phyloP scores from a whole-genome alignment of 92 coral and sea anemone species.

The Phymanthus crucifer region DNA sequence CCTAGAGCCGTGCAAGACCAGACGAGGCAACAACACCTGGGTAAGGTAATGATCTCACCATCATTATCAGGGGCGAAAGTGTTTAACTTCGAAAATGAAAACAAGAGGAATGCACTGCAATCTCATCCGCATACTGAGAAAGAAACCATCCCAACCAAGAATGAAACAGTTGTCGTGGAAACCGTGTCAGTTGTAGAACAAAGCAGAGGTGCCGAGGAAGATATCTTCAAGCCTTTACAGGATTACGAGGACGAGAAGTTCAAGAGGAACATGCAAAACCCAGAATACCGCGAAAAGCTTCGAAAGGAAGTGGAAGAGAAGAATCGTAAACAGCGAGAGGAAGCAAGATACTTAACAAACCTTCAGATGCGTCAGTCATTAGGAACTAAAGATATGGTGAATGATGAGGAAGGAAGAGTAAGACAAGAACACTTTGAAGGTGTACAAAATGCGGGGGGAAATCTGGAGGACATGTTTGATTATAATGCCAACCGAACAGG shows the following conservation, averaged over 20 bases:
- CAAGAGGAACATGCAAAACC: constrained; percentile 49
- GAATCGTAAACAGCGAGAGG: constrained; percentile 80
- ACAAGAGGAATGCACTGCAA: background rate
- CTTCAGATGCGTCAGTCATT: constrained; percentile 67
- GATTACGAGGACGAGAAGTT: constrained; percentile 27
- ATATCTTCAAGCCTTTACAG: constrained; percentile 20
- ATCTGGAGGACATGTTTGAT: constrained; percentile 16
- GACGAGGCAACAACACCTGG: background rate
- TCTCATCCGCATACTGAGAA: background rate
- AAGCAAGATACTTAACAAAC: constrained; percentile 59
- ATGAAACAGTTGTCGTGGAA: constrained; percentile 31
- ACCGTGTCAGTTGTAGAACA: constrained; percentile 24
- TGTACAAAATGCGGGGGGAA: constrained; percentile 13
- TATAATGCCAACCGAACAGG: constrained; percentile 23
- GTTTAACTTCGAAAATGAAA: constrained; percentile 28
- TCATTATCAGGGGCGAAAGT: constrained; percentile 33
- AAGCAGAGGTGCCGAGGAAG: constrained; percentile 20
- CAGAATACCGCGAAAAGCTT: constrained; percentile 70
- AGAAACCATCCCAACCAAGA: background rate
- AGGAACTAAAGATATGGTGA: constrained; percentile 50
- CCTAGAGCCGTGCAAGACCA: background rate
- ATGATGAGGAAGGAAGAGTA: constrained; percentile 31
- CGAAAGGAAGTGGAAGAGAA: constrained; percentile 77
- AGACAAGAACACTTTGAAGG: constrained; percentile 23
- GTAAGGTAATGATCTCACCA: background rate